Evolutionary conservation across 1,140 invertebrate genomes (phyloP), one percentile per base, ranked within the genome.

Genomic region (Eurytemora carolleeae): DNA sequence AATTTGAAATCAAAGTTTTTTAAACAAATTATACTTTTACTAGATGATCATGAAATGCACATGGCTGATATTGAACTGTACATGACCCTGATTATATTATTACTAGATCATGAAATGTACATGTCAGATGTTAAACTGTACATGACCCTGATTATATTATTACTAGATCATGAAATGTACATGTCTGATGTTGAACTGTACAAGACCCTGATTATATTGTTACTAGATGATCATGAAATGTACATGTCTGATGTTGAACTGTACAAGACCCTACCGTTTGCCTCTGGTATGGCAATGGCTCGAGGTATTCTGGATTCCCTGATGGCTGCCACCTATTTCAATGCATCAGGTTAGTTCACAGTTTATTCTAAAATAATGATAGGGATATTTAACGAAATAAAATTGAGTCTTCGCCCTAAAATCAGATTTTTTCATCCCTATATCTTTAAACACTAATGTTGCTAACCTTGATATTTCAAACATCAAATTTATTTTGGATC

Each of bases 261-360:
- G 70, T 98, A 98, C 78, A 82, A 98, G 70, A 98, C 94, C 64
- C 93, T 98, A 75, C 94, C 94, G 55, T 98, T 98, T 75, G 94
- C 94, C 67, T 98, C 93, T 77, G 94, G 94, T 65, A 97, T 93
- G 69, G 93, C 94, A 66, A 98, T 98, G 74, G 93, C 94, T 69
- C 93, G 59, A 12, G 59, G 91, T 76, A 94, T 98, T 63, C 80
- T 98, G 67, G 95, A 98, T 77, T 98, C 93, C 53, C 80, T 98
- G 53, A 97, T 98, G 93, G 97, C 92, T 67, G 98, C 95, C 44
- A 54, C 21, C 21, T 60, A 58, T 24, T 58, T 57, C 15, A 56
- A 53, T 57, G 57, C 44, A 7, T 63, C 62, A 1, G 24, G 24
- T 53, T n/a, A 44, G 44, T n/a, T n/a, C n/a, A n/a, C n/a, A n/a